Percentiles rank a stretch among this genome's conserved stretches.
phyloP scores from a whole-genome alignment of 1,140 invertebrate species.

The Drosophila virilis region DNA sequence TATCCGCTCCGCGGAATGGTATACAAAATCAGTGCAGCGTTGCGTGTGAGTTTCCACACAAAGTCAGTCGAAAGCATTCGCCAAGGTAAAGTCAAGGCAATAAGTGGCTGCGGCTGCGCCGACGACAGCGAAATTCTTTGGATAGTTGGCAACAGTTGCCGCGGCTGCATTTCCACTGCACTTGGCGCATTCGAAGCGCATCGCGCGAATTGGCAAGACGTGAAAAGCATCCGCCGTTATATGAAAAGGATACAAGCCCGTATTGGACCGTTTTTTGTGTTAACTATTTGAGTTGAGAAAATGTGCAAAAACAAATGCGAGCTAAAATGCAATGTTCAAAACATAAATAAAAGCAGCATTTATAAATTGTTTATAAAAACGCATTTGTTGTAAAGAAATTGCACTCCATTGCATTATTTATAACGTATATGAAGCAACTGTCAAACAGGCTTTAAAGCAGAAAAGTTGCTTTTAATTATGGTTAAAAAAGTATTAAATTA shows the following conservation, averaged over 20 bases:
- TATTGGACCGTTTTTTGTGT: not conserved
- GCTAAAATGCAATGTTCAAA: not conserved
- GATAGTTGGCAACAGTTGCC: constrained; percentile 38
- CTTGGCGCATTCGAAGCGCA: constrained; percentile 60
- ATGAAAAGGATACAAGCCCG: constrained; percentile 3
- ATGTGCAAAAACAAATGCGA: constrained; percentile 2
- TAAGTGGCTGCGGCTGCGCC: constrained; percentile 29
- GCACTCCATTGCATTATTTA: too few species aligned
- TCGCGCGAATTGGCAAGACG: constrained; percentile 60
- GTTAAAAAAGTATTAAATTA: not conserved
- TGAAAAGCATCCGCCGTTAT: constrained; percentile 25
- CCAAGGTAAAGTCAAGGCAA: constrained; percentile 70
- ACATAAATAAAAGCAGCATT: constrained; percentile 3
- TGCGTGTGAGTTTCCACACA: constrained; percentile 57
- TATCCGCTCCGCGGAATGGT: not conserved
- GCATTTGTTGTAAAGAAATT: too few species aligned
- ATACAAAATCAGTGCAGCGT: constrained; percentile 61
- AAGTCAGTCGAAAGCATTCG: constrained; percentile 44
- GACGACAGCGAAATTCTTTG: constrained; percentile 41
- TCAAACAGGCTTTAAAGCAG: too few species aligned
- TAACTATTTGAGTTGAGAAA: not conserved
- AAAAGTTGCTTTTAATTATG: too few species aligned
- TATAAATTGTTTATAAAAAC: not conserved
- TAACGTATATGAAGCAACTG: too few species aligned
- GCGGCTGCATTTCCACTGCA: constrained; percentile 56